phyloP scores from a whole-genome alignment of 2,797 vertebrate species.

The Anabacerthia variegaticeps region DNA sequence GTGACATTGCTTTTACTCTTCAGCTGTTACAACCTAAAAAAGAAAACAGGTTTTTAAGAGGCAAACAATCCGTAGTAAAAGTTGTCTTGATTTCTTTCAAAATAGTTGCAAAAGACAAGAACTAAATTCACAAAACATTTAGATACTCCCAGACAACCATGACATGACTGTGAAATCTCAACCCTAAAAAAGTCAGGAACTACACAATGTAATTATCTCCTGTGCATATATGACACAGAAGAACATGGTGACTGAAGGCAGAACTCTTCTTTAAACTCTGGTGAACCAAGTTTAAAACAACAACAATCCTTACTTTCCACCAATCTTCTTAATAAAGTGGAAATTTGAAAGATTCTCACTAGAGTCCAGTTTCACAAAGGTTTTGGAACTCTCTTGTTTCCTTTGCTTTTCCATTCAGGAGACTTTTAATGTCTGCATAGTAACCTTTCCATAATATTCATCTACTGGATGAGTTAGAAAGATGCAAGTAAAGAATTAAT shows the following conservation, averaged over 20 bases:
- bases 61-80: not conserved
- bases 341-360: not conserved
- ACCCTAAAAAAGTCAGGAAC: not conserved
- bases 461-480: not conserved
- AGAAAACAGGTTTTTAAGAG: not conserved
- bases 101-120: not conserved
- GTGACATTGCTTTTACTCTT: not conserved
- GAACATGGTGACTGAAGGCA: not conserved
- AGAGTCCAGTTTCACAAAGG: not conserved
- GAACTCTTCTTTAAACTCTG: not conserved
- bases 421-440: not conserved
- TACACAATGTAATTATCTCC: not conserved
- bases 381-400: not conserved
- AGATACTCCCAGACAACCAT: not conserved
- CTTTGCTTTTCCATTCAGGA: not conserved
- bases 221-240: not conserved
- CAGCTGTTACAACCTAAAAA: not conserved
- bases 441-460: not conserved
- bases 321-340: not conserved
- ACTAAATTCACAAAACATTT: not conserved
- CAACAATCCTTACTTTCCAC: not conserved
- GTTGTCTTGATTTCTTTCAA: not conserved
- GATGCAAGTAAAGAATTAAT: constrained; percentile 3
- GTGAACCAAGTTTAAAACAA: not conserved
- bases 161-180: not conserved